Conservation (phyloP, 2,113 vertebrate species). For the Macaca fascicularis region T2T-MFA8v1.1 NC_088381.1:97142001-97142500, state of each 20-base stretch:
- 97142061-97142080: too few species aligned
- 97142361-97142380: not conserved
- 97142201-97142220: not conserved
- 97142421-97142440: not conserved
- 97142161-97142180: not conserved
- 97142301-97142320: not conserved
- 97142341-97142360: constrained; percentile 17
- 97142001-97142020: too few species aligned
- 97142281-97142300: not conserved
- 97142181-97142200: not conserved
- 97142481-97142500: not conserved
- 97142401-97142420: not conserved
- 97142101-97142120: too few species aligned
- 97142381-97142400: not conserved
- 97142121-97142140: too few species aligned
- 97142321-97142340: not conserved
- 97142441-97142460: not conserved
- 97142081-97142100: too few species aligned
- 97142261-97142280: not conserved
- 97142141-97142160: not conserved
- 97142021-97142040: too few species aligned
- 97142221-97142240: not conserved
- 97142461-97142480: not conserved
- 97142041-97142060: too few species aligned
- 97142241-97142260: not conserved